These are phyloP conservation scores for Epinotia demarniana DNA, from an alignment of 2,888 invertebrate species.

Conservation along the genomic window DNA sequence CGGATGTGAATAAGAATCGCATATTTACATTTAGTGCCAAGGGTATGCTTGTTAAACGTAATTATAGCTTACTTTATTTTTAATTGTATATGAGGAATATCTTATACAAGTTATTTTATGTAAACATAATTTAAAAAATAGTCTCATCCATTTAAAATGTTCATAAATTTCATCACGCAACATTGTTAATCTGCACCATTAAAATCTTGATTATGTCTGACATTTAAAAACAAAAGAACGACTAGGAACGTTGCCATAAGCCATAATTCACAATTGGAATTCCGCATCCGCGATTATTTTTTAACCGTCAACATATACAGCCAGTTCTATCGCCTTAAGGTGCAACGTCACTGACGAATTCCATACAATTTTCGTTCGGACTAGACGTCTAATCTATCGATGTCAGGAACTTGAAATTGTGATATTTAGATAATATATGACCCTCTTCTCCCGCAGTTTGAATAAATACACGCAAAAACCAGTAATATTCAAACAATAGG, in stretches of 20 bases:
- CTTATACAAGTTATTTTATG: not conserved
- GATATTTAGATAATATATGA: too few species aligned
- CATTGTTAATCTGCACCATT: constrained; percentile 20
- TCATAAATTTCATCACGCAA: not conserved
- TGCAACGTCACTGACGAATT: too few species aligned
- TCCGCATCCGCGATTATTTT: constrained; percentile 41
- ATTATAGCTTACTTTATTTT: constrained; percentile 28
- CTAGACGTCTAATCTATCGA: too few species aligned
- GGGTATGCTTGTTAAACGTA: constrained; percentile 28
- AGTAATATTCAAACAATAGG: too few species aligned
- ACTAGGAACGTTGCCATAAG: constrained; percentile 23
- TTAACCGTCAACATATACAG: constrained; percentile 34
- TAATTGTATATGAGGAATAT: constrained; percentile 4
- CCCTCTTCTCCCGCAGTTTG: too few species aligned
- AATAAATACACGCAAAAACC: too few species aligned
- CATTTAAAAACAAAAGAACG: constrained; percentile 40
- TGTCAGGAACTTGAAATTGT: too few species aligned
- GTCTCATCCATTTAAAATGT: not conserved
- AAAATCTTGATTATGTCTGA: constrained; percentile 34
- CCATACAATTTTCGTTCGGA: too few species aligned
- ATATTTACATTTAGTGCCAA: constrained; percentile 43
- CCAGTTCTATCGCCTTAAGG: constrained; percentile 40
- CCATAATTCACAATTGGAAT: constrained; percentile 36
- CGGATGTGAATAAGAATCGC: constrained; percentile 38
- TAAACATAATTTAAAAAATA: not conserved